Conservation (phyloP, 2,888 invertebrate species). For the Epinotia bilunana region DNA sequence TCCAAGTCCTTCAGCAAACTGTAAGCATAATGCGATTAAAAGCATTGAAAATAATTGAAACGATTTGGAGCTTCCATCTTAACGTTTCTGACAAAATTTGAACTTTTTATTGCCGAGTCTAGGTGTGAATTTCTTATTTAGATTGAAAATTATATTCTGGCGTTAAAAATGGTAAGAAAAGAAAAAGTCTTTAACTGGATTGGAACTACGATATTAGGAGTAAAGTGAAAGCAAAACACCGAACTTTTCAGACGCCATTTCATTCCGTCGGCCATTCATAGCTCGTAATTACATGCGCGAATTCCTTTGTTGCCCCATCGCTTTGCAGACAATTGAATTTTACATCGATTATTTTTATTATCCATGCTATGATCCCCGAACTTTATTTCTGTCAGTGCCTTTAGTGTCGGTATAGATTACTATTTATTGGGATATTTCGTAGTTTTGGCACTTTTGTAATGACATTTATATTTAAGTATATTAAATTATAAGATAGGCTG, state of each 20-base stretch:
- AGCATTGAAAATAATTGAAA: constrained; percentile 26
- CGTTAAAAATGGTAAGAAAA: constrained; percentile 31
- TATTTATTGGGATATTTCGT: not conserved
- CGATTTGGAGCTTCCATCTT: constrained; percentile 13
- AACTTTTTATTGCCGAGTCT: constrained; percentile 1
- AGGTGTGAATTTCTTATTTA: constrained; percentile 30
- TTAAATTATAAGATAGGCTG: too few relatives aligned
- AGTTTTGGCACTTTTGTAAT: not conserved
- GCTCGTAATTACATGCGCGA: constrained; percentile 70
- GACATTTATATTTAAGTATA: too few relatives aligned
- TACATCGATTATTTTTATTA: constrained; percentile 62
- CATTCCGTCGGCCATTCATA: constrained; percentile 63
- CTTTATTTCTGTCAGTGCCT: constrained; percentile 51
- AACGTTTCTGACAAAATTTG: not conserved
- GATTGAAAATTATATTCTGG: constrained; percentile 38
- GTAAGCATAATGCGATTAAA: constrained; percentile 29
- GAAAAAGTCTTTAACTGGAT: constrained; percentile 42
- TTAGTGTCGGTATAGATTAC: constrained; percentile 46
- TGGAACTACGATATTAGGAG: constrained; percentile 46
- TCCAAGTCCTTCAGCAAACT: constrained; percentile 12
- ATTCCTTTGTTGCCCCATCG: constrained; percentile 65
- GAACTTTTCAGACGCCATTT: constrained; percentile 74
- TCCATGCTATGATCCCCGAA: constrained; percentile 56
- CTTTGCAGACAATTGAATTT: constrained; percentile 71
- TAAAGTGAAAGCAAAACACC: constrained; percentile 53